Conservation (phyloP, 2,797 vertebrate species). For the Halcyon badia region DNA sequence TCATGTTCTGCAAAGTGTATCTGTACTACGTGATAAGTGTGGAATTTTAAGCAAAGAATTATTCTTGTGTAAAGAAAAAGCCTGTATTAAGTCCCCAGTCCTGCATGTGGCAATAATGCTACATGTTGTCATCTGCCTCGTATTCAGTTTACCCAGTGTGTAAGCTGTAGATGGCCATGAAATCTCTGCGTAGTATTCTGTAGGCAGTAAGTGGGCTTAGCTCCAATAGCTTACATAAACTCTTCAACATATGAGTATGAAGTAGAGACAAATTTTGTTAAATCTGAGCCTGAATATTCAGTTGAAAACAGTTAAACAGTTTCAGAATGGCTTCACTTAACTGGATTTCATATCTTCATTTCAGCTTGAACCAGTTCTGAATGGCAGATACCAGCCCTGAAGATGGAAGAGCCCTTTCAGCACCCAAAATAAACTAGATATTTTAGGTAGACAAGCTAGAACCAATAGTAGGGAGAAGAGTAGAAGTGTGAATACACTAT, state of each 20-base stretch:
- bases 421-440: neutral
- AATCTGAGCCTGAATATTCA: neutral
- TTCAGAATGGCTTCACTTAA: neutral
- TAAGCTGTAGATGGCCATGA: neutral
- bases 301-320: neutral
- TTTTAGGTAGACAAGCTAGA: neutral
- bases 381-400: neutral
- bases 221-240: neutral
- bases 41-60: neutral
- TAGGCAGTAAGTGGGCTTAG: neutral
- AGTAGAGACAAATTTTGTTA: neutral
- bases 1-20: neutral
- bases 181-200: neutral
- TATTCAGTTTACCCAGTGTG: neutral
- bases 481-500: neutral
- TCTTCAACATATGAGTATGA: neutral
- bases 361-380: constrained; percentile 21
- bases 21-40: neutral
- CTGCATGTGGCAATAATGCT: fast-evolving
- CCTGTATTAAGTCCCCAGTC: neutral
- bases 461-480: neutral
- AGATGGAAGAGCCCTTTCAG: neutral
- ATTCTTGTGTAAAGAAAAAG: neutral
- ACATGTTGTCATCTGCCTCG: neutral
- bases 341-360: neutral